A percentile compares a stretch with the other conserved stretches of the same genome.
Conservation (phyloP, 2,113 vertebrate species). For the Gallinago undulata region DNA sequence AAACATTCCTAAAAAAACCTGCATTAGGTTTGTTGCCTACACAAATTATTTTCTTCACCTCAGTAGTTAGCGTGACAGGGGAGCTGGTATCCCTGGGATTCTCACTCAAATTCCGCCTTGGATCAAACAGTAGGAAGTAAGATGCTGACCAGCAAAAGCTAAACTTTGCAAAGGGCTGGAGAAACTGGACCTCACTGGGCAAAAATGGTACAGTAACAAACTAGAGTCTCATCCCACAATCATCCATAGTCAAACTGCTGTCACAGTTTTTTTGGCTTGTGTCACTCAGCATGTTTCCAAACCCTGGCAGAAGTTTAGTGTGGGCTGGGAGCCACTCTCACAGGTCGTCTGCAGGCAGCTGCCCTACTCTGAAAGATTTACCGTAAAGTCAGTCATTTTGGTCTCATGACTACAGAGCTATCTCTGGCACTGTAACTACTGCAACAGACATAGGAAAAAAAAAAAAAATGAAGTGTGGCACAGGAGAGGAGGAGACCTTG, state of each 20-base stretch:
- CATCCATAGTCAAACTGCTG: not conserved
- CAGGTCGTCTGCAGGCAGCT: not conserved
- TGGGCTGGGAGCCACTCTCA: not conserved
- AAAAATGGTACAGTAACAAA: not conserved
- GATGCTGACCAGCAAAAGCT: not conserved
- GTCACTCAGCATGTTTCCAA: not conserved
- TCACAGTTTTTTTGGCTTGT: not conserved
- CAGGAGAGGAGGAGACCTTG: not conserved
- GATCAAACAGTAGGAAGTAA: not conserved
- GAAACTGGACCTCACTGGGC: not conserved
- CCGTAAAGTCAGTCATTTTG: not conserved
- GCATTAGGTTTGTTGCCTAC: not conserved
- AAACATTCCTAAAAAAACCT: not conserved
- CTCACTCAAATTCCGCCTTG: not conserved
- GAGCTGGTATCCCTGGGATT: not conserved
- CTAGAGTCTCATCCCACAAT: not conserved
- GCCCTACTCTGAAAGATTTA: not conserved
- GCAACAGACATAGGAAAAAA: not conserved
- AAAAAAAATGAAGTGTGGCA: not conserved
- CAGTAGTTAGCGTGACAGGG: not conserved
- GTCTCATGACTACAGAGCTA: not conserved
- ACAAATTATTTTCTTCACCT: not conserved
- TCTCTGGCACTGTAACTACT: not conserved
- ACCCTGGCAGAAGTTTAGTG: accelerated
- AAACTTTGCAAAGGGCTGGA: not conserved